phyloP scores from a whole-genome alignment of 2,797 vertebrate genomes.

The Galagoides demidoff region DNA sequence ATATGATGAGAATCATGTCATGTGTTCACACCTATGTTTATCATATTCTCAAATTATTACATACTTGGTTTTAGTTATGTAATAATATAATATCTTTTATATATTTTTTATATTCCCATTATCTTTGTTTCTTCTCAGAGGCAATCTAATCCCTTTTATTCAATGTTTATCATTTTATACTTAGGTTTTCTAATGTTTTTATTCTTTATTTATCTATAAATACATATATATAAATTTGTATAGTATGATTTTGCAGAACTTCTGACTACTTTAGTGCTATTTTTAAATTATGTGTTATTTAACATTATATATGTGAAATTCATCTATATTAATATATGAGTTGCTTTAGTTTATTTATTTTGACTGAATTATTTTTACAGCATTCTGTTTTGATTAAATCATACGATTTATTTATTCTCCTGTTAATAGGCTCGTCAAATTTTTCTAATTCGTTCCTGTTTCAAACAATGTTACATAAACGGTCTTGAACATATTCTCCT shows the following conservation, averaged over 20 bases:
- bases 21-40: not conserved
- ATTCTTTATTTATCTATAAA: not conserved
- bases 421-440: not conserved
- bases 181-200: slow-evolving; percentile 25
- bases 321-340: not conserved
- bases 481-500: not conserved
- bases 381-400: not conserved
- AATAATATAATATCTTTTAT: not conserved
- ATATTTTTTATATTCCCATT: not conserved
- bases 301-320: not conserved
- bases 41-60: not conserved
- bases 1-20: not conserved
- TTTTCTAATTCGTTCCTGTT: not conserved
- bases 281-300: slow-evolving; percentile 16
- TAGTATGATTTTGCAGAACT: not conserved
- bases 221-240: not conserved
- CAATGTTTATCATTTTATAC: not conserved
- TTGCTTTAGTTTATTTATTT: slow-evolving; percentile 30
- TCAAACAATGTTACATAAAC: not conserved
- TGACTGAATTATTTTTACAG: not conserved
- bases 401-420: not conserved
- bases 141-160: slow-evolving; percentile 18
- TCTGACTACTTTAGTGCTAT: not conserved
- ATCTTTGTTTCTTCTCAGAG: not conserved
- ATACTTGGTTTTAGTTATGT: not conserved